Evolutionary conservation across 2,888 invertebrate genomes (phyloP).

Genomic region (Synanthedon formicaeformis): DNA sequence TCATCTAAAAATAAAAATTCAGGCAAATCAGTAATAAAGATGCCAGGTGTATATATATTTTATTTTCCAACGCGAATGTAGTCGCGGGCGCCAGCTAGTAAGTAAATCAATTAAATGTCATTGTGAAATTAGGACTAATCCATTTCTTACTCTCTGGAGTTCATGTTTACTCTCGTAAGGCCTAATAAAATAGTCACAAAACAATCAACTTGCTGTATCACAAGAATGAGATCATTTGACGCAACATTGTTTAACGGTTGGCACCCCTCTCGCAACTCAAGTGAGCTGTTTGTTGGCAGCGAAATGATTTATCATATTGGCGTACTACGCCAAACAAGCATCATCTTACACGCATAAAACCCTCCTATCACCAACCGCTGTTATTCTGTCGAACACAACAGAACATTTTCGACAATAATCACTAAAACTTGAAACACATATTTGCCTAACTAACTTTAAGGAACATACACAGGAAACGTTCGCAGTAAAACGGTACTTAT

Average conservation of each 20-base stretch:
- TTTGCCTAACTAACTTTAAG: conserved; percentile 31
- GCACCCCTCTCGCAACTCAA: conserved; percentile 46
- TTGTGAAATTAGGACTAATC: too few species aligned
- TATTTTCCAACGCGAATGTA: too few species aligned
- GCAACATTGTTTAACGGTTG: conserved; percentile 47
- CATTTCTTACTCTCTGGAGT: too few species aligned
- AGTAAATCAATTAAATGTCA: too few species aligned
- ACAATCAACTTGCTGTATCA: background rate
- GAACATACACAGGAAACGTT: background rate
- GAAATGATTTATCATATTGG: conserved; percentile 70
- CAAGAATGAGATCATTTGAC: conserved; percentile 51
- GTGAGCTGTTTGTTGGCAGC: conserved; percentile 56
- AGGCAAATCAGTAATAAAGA: too few species aligned
- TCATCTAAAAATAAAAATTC: too few species aligned
- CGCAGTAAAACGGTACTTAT: background rate
- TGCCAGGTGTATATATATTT: too few species aligned
- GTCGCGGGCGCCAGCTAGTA: too few species aligned
- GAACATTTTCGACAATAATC: conserved; percentile 56
- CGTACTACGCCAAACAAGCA: conserved; percentile 61
- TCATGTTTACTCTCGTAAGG: too few species aligned
- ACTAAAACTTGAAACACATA: conserved; percentile 52
- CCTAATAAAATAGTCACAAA: too few species aligned
- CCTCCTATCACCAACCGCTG: conserved; percentile 47
- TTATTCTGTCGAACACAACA: conserved; percentile 27
- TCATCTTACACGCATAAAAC: conserved; percentile 69